phyloP scores from a whole-genome alignment of 2,113 vertebrate species.

The Pagrus major region DNA sequence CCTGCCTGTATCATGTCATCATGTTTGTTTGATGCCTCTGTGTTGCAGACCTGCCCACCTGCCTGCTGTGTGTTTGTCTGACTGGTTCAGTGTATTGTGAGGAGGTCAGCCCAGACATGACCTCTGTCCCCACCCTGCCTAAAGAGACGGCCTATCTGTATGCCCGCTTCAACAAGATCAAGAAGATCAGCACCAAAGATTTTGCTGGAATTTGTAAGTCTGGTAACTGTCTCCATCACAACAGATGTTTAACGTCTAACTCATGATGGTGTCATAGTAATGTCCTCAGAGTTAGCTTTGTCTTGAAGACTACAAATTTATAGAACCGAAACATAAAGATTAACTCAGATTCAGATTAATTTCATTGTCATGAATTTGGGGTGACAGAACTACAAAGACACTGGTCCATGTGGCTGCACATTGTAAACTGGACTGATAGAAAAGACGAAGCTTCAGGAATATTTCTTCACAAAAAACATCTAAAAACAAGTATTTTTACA shows the following conservation, averaged over 20 bases:
- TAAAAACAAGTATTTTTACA: not conserved
- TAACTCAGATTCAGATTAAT: not conserved
- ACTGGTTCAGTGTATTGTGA: slow-evolving; percentile 98
- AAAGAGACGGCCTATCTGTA: slow-evolving; percentile 97
- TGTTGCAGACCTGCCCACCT: slow-evolving; percentile 91
- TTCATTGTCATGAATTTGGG: no score
- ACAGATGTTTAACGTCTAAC: not conserved
- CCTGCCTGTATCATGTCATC: not conserved
- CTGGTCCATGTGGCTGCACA: not conserved
- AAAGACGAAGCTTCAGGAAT: not conserved
- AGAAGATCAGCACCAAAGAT: slow-evolving; percentile 90
- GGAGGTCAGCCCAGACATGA: slow-evolving; percentile 90
- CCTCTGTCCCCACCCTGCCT: slow-evolving; percentile 89
- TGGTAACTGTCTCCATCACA: not conserved
- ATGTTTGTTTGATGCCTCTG: slow-evolving; percentile 16
- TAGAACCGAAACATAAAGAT: no score
- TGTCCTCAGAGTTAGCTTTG: no score
- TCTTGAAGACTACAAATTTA: no score
- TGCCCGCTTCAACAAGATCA: slow-evolving; percentile 96
- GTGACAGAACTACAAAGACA: not conserved
- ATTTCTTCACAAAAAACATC: not conserved
- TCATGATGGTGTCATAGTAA: no score
- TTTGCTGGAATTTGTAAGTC: slow-evolving; percentile 93
- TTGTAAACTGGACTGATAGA: not conserved
- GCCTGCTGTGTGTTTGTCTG: slow-evolving; percentile 94